Evolutionary conservation across 2,113 vertebrate genomes (phyloP).

Genomic region (Poicephalus gulielmi): DNA sequence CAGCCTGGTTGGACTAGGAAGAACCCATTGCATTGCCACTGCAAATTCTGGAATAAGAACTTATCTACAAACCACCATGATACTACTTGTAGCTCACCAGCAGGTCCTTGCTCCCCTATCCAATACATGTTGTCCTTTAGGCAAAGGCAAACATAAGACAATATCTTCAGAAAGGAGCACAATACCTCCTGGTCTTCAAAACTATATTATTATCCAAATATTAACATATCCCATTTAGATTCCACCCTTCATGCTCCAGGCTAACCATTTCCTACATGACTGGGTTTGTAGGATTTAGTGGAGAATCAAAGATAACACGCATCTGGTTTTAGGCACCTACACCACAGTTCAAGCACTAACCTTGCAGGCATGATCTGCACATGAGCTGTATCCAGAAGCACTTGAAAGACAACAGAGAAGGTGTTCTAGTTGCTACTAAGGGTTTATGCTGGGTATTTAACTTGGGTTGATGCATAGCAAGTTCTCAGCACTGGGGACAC

Average conservation of each 20-base stretch:
- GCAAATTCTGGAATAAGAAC: background rate
- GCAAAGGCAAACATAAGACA: background rate
- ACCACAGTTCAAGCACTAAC: background rate
- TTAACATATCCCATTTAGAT: background rate
- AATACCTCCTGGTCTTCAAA: background rate
- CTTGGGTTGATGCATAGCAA: background rate
- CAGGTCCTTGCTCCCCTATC: background rate
- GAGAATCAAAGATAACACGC: background rate
- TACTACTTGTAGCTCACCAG: background rate
- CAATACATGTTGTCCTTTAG: background rate
- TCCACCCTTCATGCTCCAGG: background rate
- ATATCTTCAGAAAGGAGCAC: background rate
- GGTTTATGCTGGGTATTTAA: background rate
- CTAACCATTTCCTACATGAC: background rate
- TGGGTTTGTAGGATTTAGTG: background rate
- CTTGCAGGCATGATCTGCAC: background rate
- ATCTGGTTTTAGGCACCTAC: background rate
- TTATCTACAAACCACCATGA: background rate
- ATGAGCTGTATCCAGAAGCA: background rate
- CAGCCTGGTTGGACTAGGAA: background rate
- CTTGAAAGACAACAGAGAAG: background rate
- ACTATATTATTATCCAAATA: background rate
- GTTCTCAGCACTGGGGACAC: background rate
- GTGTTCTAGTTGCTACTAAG: background rate
- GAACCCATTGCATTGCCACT: background rate